Evolutionary conservation across 2,113 vertebrate genomes (phyloP).

Genomic region (Ceyx margarethae): DNA sequence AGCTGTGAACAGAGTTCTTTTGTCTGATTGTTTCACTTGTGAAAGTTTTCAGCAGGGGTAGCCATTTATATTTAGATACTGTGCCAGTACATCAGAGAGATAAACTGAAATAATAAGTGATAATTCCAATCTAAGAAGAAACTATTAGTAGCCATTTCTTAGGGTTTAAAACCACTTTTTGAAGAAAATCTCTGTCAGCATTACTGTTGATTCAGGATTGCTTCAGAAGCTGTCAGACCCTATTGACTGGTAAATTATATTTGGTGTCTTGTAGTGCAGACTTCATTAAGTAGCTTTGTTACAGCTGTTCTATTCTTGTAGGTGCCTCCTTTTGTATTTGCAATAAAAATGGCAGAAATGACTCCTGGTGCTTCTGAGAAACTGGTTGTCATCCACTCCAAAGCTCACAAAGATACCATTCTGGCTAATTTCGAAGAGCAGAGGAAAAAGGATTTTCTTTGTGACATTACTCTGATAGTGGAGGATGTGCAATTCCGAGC

Average conservation of each 20-base stretch:
- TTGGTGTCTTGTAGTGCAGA: neutral
- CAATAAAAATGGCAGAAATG: constrained; percentile 77
- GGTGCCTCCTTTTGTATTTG: neutral
- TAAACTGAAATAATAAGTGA: neutral
- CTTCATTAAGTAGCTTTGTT: neutral
- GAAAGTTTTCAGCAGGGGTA: neutral
- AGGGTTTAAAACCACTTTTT: neutral
- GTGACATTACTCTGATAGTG: constrained; percentile 92
- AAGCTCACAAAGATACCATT: constrained; percentile 83
- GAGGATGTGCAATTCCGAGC: constrained; percentile 90
- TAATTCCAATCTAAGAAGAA: neutral
- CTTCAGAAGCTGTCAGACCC: neutral
- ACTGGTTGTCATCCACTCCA: constrained; percentile 78
- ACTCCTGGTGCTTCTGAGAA: constrained; percentile 55
- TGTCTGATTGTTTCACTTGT: neutral
- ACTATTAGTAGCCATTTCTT: neutral
- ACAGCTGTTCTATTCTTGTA: constrained; percentile 40
- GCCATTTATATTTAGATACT: neutral
- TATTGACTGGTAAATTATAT: neutral
- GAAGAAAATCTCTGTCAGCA: neutral
- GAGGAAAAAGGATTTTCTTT: constrained; percentile 86
- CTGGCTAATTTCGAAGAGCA: constrained; percentile 86
- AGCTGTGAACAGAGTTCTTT: neutral
- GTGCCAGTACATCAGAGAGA: neutral
- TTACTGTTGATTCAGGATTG: neutral